phyloP scores from a whole-genome alignment of 53 echinoderm and acorn worm genomes.

The Luidia sarsii region DNA sequence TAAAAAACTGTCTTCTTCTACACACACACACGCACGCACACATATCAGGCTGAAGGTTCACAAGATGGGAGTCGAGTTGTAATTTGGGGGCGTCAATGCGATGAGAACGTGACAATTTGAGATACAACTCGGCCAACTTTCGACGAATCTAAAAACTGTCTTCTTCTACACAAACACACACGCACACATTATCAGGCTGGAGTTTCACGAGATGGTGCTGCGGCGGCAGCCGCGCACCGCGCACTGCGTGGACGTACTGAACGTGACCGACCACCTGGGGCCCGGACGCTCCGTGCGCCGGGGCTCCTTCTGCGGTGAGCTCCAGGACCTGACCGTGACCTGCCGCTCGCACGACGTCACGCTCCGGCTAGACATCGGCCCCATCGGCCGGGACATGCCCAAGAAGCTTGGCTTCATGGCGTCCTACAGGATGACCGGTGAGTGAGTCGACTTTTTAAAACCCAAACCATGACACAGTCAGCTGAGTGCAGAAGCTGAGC shows the following conservation, averaged over 20 bases:
- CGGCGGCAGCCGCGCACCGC: conserved; percentile 62
- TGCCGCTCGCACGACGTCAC: conserved; percentile 85
- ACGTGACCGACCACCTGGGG: conserved; percentile 79
- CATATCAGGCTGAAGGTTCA: no score
- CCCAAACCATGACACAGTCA: no score
- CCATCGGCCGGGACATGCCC: conserved; percentile 79
- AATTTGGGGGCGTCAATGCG: no score
- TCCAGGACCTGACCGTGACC: conserved; percentile 71
- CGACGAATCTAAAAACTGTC: no score
- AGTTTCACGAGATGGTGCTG: conserved; percentile 73
- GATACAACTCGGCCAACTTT: no score
- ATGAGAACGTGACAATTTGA: not conserved
- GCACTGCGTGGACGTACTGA: conserved; percentile 72
- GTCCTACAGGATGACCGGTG: conserved; percentile 78
- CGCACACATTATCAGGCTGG: conserved; percentile 17
- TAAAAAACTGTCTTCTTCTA: no score
- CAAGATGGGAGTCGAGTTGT: no score
- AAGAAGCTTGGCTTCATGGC: conserved; percentile 91
- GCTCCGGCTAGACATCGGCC: conserved; percentile 66
- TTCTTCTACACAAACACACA: no score
- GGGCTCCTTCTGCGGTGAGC: conserved; percentile 90
- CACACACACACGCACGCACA: no score
- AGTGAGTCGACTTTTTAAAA: not conserved
- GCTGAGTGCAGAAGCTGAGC: no score
- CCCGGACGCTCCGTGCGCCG: conserved; percentile 56